These are phyloP conservation scores for Carassius auratus DNA, from an alignment of 2,113 vertebrate species.

Conservation along the genomic window DNA sequence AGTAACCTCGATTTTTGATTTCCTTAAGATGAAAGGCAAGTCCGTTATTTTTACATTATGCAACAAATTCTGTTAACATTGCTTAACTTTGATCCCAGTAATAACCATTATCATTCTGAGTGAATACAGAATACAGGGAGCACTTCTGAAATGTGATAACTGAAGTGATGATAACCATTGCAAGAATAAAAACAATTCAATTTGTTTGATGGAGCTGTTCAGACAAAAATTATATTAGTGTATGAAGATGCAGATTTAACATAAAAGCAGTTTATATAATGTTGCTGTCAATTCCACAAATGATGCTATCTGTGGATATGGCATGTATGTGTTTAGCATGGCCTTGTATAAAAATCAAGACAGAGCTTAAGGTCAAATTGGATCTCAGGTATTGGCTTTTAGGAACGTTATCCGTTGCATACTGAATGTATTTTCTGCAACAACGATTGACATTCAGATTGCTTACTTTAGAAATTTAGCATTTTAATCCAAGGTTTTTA, in stretches of 20 bases:
- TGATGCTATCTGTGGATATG: background rate
- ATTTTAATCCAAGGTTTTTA: conserved; percentile 27
- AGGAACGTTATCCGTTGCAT: background rate
- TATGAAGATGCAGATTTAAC: background rate
- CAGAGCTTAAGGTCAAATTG: background rate
- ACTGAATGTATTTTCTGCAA: background rate
- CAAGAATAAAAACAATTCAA: background rate
- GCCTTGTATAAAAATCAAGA: background rate
- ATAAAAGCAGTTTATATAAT: background rate
- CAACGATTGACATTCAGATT: background rate
- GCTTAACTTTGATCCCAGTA: too few relatives aligned
- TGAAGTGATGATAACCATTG: too few relatives aligned
- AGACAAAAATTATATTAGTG: background rate
- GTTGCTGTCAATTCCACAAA: background rate
- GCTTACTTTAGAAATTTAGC: background rate
- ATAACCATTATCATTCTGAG: background rate
- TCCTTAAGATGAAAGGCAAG: too few relatives aligned
- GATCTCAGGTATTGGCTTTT: background rate
- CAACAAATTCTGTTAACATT: too few relatives aligned
- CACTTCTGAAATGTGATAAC: too few relatives aligned
- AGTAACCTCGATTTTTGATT: too few relatives aligned
- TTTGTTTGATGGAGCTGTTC: background rate
- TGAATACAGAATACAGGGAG: background rate
- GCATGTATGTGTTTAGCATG: background rate
- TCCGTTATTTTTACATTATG: too few relatives aligned